Evolutionary conservation across 2,888 invertebrate species (phyloP), one percentile per base, ranked within the genome.

Genomic region (Stenchaetothrips biformis): DNA sequence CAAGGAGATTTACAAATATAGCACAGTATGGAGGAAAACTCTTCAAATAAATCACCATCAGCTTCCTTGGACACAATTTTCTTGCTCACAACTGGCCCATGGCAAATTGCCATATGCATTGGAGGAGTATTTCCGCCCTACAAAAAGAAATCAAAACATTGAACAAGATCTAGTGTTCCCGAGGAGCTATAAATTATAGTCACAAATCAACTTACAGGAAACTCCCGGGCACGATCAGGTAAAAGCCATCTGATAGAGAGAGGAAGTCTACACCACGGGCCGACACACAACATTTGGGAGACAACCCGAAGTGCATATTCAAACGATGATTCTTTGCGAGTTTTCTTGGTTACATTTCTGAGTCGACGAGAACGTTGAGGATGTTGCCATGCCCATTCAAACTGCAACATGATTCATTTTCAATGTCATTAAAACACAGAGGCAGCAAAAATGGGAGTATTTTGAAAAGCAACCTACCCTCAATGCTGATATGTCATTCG

Each of bases 331-430:
- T 98, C 96, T 21, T 88, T 90, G 0, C 88, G 83, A 80, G 88
- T 88, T 85, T 95, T 97, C 83, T 91, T 90, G 0, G 91, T 87
- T 18, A 92, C 85, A 84, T 93, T 91, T 83, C 92, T 92, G 0
- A 97, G 87, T 53, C 96, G 90, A 77, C 95, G 91, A 16, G 98
- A 98, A 81, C 90, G 88, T 13, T 91, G 89, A 2, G 98, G 98
- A 87, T 98, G 94, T 85, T 99, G 98, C 98, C 98, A 99, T 0
- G 98, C 98, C 98, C 99, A 99, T 88, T 99, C 99, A 89, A 99
- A 99, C 94, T 97, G 86, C 77, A 89, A 88, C 82, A 82, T 80
- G 80, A 27, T 67, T 67, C 80, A 81, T 16, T 59, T 79, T 74
- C 67, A 80, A 67, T 62, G 67, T 53, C 37, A 79, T 74, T 13